Conservation (phyloP, 2,113 vertebrate species). For the Suncus etruscus region DNA sequence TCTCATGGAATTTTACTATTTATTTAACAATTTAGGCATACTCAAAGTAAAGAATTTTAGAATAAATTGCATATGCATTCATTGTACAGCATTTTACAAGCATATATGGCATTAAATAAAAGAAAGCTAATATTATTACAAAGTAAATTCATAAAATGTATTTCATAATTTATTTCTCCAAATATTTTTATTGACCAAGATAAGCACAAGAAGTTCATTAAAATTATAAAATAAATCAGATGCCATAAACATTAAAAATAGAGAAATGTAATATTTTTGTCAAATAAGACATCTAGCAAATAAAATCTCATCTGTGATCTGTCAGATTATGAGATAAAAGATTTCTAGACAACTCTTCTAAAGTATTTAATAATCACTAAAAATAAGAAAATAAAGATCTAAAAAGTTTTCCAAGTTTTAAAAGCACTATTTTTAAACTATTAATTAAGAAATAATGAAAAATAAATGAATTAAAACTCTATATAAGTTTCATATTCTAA, state of each 20-base stretch:
- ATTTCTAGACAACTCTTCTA: not conserved
- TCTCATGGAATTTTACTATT: not conserved
- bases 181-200: not conserved
- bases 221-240: not conserved
- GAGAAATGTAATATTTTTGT: slow-evolving; percentile 9
- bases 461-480: not conserved
- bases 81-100: not conserved
- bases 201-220: not conserved
- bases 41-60: not conserved
- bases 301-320: slow-evolving; percentile 18
- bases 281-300: slow-evolving; percentile 50
- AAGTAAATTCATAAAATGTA: not conserved
- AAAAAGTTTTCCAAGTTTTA: not conserved
- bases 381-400: not conserved
- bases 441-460: slow-evolving; percentile 44
- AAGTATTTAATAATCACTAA: slow-evolving; percentile 63
- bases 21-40: not conserved
- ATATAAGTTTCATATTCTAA: not conserved
- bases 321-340: slow-evolving; percentile 41
- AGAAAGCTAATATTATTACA: not conserved
- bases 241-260: not conserved
- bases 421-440: not conserved
- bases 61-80: not conserved
- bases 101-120: no score
- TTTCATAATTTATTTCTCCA: not conserved